These are phyloP conservation scores for Nephila pilipes DNA, from an alignment of 1,140 invertebrate genomes.

Conservation along the genomic window DNA sequence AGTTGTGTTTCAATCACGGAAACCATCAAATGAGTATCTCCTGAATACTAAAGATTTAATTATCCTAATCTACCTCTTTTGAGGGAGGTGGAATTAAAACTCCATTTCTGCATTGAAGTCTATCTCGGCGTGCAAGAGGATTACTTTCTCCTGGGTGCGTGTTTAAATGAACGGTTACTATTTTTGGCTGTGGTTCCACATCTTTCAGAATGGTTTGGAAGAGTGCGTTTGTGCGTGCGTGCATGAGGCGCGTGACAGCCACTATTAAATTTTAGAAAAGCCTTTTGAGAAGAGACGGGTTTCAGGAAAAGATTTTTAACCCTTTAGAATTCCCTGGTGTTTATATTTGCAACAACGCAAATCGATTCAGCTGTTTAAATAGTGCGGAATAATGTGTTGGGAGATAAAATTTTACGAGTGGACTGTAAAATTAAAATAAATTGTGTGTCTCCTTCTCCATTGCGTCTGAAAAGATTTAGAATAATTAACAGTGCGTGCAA, in stretches of 20 bases:
- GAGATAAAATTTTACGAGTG: too few species aligned
- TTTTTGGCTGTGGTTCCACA: not conserved
- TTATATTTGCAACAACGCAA: too few species aligned
- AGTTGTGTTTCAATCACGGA: not conserved
- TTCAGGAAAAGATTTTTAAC: not conserved
- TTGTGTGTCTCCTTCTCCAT: too few species aligned
- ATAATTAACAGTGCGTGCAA: too few species aligned
- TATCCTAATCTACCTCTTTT: not conserved
- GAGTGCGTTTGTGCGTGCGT: not conserved
- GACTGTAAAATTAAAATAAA: too few species aligned
- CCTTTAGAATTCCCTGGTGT: too few species aligned
- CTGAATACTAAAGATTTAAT: conserved; percentile 1
- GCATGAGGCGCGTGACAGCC: not conserved
- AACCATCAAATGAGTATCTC: not conserved
- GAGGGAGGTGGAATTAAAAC: not conserved
- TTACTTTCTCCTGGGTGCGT: not conserved
- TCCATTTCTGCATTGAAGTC: conserved; percentile 5
- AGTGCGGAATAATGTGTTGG: too few species aligned
- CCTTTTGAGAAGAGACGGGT: not conserved
- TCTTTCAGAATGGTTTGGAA: not conserved
- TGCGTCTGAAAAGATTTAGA: too few species aligned
- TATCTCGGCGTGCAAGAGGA: not conserved
- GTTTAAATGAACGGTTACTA: not conserved
- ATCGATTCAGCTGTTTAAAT: too few species aligned
- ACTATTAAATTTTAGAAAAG: not conserved